phyloP scores from a whole-genome alignment of 2,113 vertebrate genomes.

The Muscicapa adusta region DNA sequence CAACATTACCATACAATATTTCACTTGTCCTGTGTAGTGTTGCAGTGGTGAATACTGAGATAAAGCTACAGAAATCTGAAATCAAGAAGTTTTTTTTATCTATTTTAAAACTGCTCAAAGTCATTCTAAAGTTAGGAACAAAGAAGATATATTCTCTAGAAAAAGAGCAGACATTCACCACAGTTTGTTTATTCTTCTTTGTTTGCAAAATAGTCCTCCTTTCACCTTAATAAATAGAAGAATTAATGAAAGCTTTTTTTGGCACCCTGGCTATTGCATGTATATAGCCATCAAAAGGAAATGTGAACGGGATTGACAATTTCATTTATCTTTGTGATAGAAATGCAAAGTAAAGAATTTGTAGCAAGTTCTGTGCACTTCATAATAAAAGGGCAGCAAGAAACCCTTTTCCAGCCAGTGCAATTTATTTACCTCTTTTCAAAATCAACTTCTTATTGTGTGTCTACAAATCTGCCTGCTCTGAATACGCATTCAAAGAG shows the following conservation, averaged over 20 bases:
- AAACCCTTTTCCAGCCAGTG: constrained; percentile 39
- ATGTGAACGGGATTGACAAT: constrained; percentile 55
- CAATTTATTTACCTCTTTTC: constrained; percentile 64
- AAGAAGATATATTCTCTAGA: not conserved
- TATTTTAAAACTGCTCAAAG: not conserved
- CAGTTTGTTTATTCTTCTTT: constrained; percentile 10
- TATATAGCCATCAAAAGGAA: constrained; percentile 37
- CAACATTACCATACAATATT: not conserved
- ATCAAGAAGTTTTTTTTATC: not conserved
- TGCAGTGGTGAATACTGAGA: not conserved
- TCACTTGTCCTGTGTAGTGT: not conserved
- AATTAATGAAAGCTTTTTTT: constrained; percentile 55
- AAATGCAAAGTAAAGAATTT: constrained; percentile 59
- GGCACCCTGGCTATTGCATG: constrained; percentile 21
- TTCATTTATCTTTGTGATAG: constrained; percentile 56
- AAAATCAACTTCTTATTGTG: constrained; percentile 63
- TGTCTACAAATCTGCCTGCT: constrained; percentile 39
- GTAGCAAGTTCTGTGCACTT: constrained; percentile 32
- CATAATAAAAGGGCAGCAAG: constrained; percentile 48
- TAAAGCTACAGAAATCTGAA: not conserved
- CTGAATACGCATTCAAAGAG: constrained; percentile 42
- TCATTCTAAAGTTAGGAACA: not conserved
- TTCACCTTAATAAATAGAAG: constrained; percentile 48
- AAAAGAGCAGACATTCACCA: not conserved
- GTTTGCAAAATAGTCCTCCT: constrained; percentile 26